phyloP scores from a whole-genome alignment of 1,140 invertebrate species.

The Drosophila teissieri region DNA sequence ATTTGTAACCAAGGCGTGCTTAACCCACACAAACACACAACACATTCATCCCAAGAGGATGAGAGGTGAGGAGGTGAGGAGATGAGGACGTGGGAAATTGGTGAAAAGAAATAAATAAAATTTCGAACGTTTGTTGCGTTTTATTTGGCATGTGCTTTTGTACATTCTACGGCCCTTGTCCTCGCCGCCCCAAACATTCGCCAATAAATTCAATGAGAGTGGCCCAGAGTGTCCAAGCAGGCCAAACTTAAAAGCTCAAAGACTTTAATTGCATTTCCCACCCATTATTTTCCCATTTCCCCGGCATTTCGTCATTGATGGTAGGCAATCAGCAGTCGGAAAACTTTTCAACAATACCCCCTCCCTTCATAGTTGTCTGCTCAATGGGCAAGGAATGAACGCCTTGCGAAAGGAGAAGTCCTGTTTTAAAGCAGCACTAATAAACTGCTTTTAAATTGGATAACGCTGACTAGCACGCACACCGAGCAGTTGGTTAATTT shows the following conservation, averaged over 20 bases:
- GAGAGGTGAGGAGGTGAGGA: neutral
- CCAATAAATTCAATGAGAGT: conserved; percentile 66
- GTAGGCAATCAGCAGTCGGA: conserved; percentile 24
- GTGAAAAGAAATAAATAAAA: conserved; percentile 76
- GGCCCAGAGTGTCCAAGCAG: conserved; percentile 21
- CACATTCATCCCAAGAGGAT: neutral
- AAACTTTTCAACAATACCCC: conserved; percentile 32
- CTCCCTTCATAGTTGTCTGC: conserved; percentile 1
- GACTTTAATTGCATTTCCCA: conserved; percentile 61
- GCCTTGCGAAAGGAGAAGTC: neutral
- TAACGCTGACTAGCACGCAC: no score
- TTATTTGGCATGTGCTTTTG: conserved; percentile 48
- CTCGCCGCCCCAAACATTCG: conserved; percentile 31
- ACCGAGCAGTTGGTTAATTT: no score
- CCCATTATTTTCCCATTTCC: conserved; percentile 3
- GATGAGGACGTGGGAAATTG: conserved; percentile 17
- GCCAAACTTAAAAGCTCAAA: conserved; percentile 54
- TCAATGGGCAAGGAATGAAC: conserved; percentile 5
- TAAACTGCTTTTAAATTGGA: no score
- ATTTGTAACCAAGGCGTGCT: conserved; percentile 64
- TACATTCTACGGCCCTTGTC: conserved; percentile 56
- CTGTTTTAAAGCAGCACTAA: neutral
- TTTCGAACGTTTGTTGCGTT: conserved; percentile 54
- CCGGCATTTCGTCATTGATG: conserved; percentile 32
- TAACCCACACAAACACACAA: conserved; percentile 34